Evolutionary conservation across 2,797 vertebrate species (phyloP), one percentile per base, ranked within the genome.

Genomic region (Siniperca obscura): DNA sequence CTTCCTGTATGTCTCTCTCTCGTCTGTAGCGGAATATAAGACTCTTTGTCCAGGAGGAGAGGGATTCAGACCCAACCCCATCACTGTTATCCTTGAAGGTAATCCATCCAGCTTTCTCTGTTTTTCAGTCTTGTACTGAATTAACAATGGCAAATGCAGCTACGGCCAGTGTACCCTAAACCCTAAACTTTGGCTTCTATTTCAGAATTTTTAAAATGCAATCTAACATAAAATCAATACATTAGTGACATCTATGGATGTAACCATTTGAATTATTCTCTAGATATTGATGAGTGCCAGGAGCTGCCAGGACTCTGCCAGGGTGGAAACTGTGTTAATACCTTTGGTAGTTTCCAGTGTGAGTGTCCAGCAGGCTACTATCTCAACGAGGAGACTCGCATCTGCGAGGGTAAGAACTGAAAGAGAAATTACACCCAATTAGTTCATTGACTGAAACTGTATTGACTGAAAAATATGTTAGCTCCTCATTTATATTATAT

Each of bases 61-160:
- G 86, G 98, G 98, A 5, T 99, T 99, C 95, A 92, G 96, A 70
- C 98, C 98, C 56, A 99, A 98, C 90, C 97, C 97, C 60, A 96
- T 97, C 91, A 99, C 98, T 0, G 97, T 99, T 80, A 97, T 98
- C 87, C 92, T 99, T 85, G 98, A 99, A 93, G 98, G 97, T 98
- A 94, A 95, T 91, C 48, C 7, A 13, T 25, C 13, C 25, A 36
- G 1, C 59, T 64, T 48, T 44, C 3, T 69, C 38, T 70, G 2
- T 36, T 71, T 55, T 40, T 6, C 66, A 50, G 22, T 38, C 9
- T 19, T 0, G 5, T 66, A 52, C 10, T 67, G 12, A 67, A 55
- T 46, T 22, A 10, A 50, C 48, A 50, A 21, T 12, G 12, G 36
- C 14, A 64, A 25, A 62, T 42, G 17, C 44, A 56, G 22, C 70